phyloP scores from a whole-genome alignment of 2,797 vertebrate genomes.

The Setipinna tenuifilis region DNA sequence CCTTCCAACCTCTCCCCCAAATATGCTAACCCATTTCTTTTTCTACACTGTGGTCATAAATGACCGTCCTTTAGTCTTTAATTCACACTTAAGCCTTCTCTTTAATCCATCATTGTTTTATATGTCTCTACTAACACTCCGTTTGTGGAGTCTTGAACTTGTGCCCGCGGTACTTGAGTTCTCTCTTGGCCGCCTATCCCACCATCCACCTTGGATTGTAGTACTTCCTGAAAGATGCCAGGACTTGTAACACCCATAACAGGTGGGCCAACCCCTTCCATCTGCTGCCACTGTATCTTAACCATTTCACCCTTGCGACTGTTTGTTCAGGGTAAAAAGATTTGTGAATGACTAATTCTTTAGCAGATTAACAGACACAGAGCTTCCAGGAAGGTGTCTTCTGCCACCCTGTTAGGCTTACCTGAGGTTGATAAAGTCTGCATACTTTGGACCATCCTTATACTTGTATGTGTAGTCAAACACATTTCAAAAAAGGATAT shows the following conservation, averaged over 20 bases:
- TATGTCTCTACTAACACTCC: neutral
- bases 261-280: neutral
- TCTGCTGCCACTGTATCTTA: neutral
- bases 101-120: neutral
- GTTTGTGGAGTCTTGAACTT: neutral
- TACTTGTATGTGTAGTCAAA: neutral
- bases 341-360: neutral
- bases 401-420: neutral
- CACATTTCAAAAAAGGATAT: neutral
- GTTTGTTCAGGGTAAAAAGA: neutral
- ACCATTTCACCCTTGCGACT: neutral
- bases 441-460: neutral
- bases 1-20: neutral
- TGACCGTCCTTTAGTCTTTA: neutral
- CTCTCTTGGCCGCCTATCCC: neutral
- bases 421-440: neutral
- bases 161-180: neutral
- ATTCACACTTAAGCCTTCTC: neutral
- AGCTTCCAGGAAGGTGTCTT: neutral
- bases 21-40: neutral
- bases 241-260: neutral
- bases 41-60: neutral
- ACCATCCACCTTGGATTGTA: neutral
- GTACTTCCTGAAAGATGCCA: neutral
- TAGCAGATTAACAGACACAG: too few relatives aligned